Evolutionary conservation across 37 sponge, comb jelly and placozoan species (phyloP), one percentile per base, ranked within the genome.

Genomic region (Beroe forskalii): DNA sequence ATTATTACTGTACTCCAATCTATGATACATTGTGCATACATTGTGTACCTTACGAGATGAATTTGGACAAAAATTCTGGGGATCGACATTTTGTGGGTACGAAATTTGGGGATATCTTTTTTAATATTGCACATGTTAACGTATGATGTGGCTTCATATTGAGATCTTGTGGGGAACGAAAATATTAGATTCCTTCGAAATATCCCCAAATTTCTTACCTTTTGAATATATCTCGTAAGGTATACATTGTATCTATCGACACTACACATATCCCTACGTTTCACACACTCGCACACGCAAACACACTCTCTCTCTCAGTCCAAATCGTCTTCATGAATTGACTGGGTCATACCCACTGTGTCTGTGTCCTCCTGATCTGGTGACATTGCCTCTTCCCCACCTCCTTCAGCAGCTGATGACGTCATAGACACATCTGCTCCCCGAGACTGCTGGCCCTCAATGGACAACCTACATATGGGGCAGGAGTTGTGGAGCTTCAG

Each of bases 401-500:
- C 72, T 36, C 72, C 72, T 32, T 32, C 72, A 12, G 33, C 72
- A 69, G 72, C 9, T 27, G 30, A n/a, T 22, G 19, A 17, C 40
- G 40, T 27, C 86, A 80, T 80, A 4, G 86, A 25, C 12, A 44
- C 55, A 23, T 80, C 86, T 14, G 8, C 86, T 9, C 20, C 23
- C 25, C 38, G 40, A 1, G 44, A 20, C 55, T 80, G 55, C 55
- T 41, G 44, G 1, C 86, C 86, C n/a, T 80, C 86, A 20, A 80
- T 80, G 9, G 86, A 80, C 0, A 43, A 4, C 1, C 86, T 43
- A 25, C 86, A 80, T 17, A 80, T 80, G 25, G 86, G 86, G 27
- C 86, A 80, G 40, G 86, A 80, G 30, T 80, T 80, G 86, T 80
- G 86, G 91, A 96, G 89, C 67, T 95, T 92, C 32, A 97, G 75